Evolutionary conservation across 2,888 invertebrate genomes (phyloP).

Genomic region (Trisateles emortualis): DNA sequence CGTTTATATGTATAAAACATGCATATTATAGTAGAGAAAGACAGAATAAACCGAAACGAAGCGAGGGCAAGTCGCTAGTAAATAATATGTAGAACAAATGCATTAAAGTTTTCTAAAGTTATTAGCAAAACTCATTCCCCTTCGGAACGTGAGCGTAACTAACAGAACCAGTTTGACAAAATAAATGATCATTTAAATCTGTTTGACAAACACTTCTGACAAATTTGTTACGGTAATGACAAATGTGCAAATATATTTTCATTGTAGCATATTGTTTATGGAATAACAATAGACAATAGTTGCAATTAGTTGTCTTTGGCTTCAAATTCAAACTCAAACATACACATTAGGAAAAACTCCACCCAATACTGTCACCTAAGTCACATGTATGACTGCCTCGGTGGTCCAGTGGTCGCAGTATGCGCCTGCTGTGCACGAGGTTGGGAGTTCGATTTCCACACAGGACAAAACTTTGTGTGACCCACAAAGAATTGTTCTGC

Average conservation of each 20-base stretch:
- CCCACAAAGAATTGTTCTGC: no score
- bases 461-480: no score
- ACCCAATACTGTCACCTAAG: no score
- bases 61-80: no score
- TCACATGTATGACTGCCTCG: no score
- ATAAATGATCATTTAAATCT: slow-evolving; percentile 72
- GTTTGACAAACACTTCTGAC: slow-evolving; percentile 64
- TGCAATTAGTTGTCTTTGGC: not conserved
- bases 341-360: not conserved
- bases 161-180: slow-evolving; percentile 72
- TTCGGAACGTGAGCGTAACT: slow-evolving; percentile 54
- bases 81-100: no score
- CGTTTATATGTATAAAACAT: no score
- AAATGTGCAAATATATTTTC: slow-evolving; percentile 26
- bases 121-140: not conserved
- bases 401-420: no score
- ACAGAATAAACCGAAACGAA: no score
- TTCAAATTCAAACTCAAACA: not conserved
- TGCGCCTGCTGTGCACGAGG: no score
- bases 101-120: not conserved
- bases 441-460: no score
- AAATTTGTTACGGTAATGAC: slow-evolving; percentile 56
- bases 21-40: no score
- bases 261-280: slow-evolving; percentile 25
- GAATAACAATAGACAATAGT: slow-evolving; percentile 6